These are phyloP conservation scores for Drosophila tristis DNA, from an alignment of 1,140 invertebrate genomes.

Conservation along the genomic window DNA sequence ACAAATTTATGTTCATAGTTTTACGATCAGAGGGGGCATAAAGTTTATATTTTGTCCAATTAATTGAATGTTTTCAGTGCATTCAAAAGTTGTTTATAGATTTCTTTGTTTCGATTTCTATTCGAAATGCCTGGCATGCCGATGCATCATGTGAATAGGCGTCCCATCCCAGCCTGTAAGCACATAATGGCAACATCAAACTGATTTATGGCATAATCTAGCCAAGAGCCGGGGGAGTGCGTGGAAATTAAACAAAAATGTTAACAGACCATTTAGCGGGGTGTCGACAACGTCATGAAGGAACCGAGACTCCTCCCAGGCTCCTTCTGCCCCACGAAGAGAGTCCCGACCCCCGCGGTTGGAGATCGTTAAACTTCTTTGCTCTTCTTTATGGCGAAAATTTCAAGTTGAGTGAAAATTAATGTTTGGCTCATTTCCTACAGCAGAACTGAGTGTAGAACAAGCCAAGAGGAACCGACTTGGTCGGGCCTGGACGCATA, in stretches of 20 bases:
- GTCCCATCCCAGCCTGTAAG: conserved; percentile 25
- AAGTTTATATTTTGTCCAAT: conserved; percentile 60
- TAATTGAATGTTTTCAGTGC: conserved; percentile 48
- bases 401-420: conserved; percentile 43
- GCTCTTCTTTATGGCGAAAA: conserved; percentile 61
- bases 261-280: conserved; percentile 57
- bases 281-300: conserved; percentile 58
- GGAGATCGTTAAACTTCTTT: conserved; percentile 55
- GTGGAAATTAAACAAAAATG: conserved; percentile 33
- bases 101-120: conserved; percentile 23
- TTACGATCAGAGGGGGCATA: conserved; percentile 27
- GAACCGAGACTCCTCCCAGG: not conserved
- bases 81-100: conserved; percentile 51
- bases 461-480: conserved; percentile 27
- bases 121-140: conserved; percentile 51
- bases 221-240: conserved; percentile 33
- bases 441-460: conserved; percentile 52
- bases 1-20: conserved; percentile 16
- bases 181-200: conserved; percentile 52
- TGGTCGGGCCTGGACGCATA: conserved; percentile 27
- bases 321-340: not conserved
- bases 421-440: conserved; percentile 54
- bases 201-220: conserved; percentile 75
- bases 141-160: conserved; percentile 48
- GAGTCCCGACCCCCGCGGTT: not conserved